Evolutionary conservation across 2,888 invertebrate genomes (phyloP).

Genomic region (Tachina lurida): DNA sequence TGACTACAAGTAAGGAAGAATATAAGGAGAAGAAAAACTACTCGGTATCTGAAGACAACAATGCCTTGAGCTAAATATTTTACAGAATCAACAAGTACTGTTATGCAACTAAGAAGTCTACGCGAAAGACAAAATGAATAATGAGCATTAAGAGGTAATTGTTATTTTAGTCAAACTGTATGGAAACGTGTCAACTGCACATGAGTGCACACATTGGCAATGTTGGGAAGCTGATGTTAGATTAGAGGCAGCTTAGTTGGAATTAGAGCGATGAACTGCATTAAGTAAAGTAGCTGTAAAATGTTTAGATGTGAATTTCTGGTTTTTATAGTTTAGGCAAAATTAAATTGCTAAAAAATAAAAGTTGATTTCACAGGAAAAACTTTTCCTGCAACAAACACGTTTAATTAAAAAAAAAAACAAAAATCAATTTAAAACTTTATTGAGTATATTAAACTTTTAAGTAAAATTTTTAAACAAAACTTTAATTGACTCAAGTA

Average conservation of each 20-base stretch:
- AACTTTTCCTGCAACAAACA: too few species aligned
- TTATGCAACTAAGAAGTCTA: slow-evolving; percentile 28
- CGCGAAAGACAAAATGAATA: slow-evolving; percentile 39
- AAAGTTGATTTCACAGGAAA: too few species aligned
- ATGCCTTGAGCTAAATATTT: slow-evolving; percentile 48
- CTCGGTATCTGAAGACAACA: slow-evolving; percentile 32
- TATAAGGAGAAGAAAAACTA: slow-evolving; percentile 1
- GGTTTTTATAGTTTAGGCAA: too few species aligned
- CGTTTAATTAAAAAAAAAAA: too few species aligned
- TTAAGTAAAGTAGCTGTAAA: too few species aligned
- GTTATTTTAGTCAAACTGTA: slow-evolving; percentile 36
- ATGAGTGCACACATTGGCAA: slow-evolving; percentile 5
- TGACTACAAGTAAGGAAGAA: not conserved
- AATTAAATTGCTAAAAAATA: too few species aligned
- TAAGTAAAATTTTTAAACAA: too few species aligned
- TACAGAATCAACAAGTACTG: slow-evolving; percentile 63
- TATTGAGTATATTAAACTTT: too few species aligned
- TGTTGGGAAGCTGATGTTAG: not conserved
- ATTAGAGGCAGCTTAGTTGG: not conserved
- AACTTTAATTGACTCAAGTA: too few species aligned
- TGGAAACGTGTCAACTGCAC: slow-evolving; percentile 51
- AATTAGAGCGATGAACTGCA: slow-evolving; percentile 29
- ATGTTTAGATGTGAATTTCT: too few species aligned
- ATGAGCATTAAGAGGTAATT: slow-evolving; percentile 62
- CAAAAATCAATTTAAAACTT: too few species aligned